These are phyloP conservation scores for Cryptus viduatorius DNA, from an alignment of 2,888 invertebrate species.

Conservation along the genomic window DNA sequence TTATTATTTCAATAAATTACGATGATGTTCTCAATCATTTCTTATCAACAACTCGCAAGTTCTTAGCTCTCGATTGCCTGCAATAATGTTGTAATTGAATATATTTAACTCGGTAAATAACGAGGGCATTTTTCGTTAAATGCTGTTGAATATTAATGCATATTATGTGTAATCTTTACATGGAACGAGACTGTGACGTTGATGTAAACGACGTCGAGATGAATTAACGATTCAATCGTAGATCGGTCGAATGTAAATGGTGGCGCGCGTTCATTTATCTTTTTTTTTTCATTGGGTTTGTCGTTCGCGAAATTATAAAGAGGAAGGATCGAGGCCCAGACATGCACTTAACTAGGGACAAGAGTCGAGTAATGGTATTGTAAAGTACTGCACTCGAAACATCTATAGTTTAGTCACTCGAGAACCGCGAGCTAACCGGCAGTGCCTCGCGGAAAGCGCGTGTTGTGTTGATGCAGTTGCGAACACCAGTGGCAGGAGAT, in stretches of 20 bases:
- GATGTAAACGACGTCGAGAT: no score
- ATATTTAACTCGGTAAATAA: no score
- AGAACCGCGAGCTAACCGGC: constrained; percentile 42
- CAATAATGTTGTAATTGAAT: no score
- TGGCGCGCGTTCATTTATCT: not conserved
- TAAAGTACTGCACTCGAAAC: constrained; percentile 38
- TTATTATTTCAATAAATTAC: no score
- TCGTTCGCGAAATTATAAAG: not conserved
- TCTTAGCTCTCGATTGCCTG: no score
- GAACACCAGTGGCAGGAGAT: not conserved
- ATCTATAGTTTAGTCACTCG: constrained; percentile 48
- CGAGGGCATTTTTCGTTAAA: no score
- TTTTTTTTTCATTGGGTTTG: not conserved
- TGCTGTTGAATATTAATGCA: no score
- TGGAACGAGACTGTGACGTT: no score
- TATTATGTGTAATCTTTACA: no score
- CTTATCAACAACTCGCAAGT: no score
- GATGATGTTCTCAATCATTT: no score
- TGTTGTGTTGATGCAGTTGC: constrained; percentile 47
- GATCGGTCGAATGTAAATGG: not conserved
- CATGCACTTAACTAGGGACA: constrained; percentile 3
- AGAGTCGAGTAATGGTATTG: constrained; percentile 34
- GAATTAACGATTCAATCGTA: not conserved
- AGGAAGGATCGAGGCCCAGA: constrained; percentile 7
- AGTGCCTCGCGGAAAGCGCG: constrained; percentile 44